Evolutionary conservation across 2,797 vertebrate genomes (phyloP), one percentile per base, ranked within the genome.

Genomic region (Pipistrellus kuhlii): DNA sequence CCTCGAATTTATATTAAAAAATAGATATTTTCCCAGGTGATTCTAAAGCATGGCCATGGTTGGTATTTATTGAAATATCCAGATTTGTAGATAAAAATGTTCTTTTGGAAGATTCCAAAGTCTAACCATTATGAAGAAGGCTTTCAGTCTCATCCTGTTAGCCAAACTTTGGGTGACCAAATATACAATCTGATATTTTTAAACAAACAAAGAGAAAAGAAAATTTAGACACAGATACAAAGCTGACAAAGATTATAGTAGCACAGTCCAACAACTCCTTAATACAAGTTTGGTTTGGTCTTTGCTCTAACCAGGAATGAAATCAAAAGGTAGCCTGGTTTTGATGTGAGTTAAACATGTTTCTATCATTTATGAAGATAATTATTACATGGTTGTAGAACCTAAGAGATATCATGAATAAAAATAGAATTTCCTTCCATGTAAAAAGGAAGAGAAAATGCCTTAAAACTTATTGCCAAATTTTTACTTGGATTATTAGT

Each of bases 401-500:
- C n/a, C 0, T 62, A 78, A 91, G n/a, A 93, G 2, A 0, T 51
- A 69, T 41, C 73, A 35, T 38, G n/a, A 87, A 78, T 82, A 57
- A 88, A 93, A 92, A 85, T 6, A 69, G 17, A 76, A 69, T 57
- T 92, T 93, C 14, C 21, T 44, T 93, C 41, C 48, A 84, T 73
- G 25, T 72, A 18, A 66, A 89, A 83, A 32, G 30, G 27, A 66
- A 62, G 57, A 35, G 6, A 59, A n/a, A 91, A 55, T 75, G 15
- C 25, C 12, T 57, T 48, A 38, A 59, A 75, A 82, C 12, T 51
- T 57, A 46, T 18, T 38, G 59, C 20, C 35, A 69, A 23, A 27
- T 57, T 8, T 46, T 96, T 18, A 25, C 59, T 85, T 87, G 48
- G 13, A 51, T 59, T 51, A 46, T 48, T 87, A 69, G 32, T 89